Evolutionary conservation across 2,797 vertebrate species (phyloP), one percentile per base, ranked within the genome.

Genomic region (Bradypodion ventrale): DNA sequence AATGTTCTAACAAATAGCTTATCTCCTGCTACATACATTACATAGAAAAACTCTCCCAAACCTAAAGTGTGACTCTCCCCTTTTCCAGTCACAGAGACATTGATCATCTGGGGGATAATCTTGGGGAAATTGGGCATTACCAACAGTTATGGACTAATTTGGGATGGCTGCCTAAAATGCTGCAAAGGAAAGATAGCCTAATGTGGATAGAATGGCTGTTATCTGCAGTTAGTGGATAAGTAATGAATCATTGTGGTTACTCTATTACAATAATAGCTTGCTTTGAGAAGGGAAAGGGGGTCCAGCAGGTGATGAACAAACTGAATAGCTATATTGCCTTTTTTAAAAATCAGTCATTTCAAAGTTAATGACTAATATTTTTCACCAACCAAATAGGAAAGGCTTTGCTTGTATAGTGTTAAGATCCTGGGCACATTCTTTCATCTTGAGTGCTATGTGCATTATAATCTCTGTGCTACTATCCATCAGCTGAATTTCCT

Each of bases 151-250:
- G 77, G 35, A 70, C 56, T 70, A 52, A 73, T 10, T 77, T 84
- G 37, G 5, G 75, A 40, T 23, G 78, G 85, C 74, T 85, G 74
- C 0, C 1, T 25, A 52, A 63, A 2, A 5, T 65, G 5, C 62
- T 56, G 21, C 69, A 72, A 83, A 83, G 40, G n/a, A 77, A 79
- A 62, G 1, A 75, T n/a, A 16, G 25, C 63, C 32, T 89, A 70
- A 68, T 82, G 52, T 46, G 73, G 25, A 46, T n/a, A 89, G 82
- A 86, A 77, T 2, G 74, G 46, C 78, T 75, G 27, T 27, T 86
- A 88, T 88, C 87, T 88, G 40, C 62, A 75, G 37, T 49, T 82
- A 88, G 81, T 42, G 72, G 19, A 78, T 88, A 89, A 90, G 66
- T 86, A 85, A 90, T 89, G 60, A 84, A 65, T 85, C 37, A 59